Base-by-base conservation (phyloP, 2,797 vertebrate genomes). In the Cryptoblepharus egeriae region DNA sequence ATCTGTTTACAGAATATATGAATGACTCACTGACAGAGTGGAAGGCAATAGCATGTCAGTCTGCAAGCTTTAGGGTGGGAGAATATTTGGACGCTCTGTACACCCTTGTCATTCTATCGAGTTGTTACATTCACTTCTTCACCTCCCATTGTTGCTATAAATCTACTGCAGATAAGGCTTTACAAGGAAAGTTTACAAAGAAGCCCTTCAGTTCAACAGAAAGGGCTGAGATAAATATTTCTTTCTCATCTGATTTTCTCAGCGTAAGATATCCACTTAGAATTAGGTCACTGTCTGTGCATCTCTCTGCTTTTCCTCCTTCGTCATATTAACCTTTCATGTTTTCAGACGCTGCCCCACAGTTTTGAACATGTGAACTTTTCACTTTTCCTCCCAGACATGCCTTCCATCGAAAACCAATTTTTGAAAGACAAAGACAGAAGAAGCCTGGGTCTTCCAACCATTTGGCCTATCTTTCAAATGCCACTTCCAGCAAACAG, bases 191-290 rank as follows among this genome's bases (percentile, higher is more conserved):
- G 1, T 11, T 18, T 30, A 82, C 55, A 12, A 11, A 35, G 0
- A 78, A 75, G 77, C 76, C 30, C 3, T 35, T 64, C 49, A 73
- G 32, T 16, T 55, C 5, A 2, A 75, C 58, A 9, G 77, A 81
- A 69, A 1, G 30, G 2, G 22, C 57, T 58, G n/a, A 88, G 18
- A 64, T 2, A 35, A 88, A 78, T 64, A 28, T 0, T 5, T 28
- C 11, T 63, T 73, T 26, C 2, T 83, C 2, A 32, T 5, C 49
- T 79, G 84, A 1, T 28, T 84, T 83, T 74, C 65, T 87, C n/a
- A 79, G 2, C 35, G 60, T 42, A 87, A 88, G 85, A 16, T 0
- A 82, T 81, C 83, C 69, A 9, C 35, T 91, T 81, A 87, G 82
- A 87, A 87, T 88, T 69, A 63, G 1, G 49, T 81, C 70, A 77